Evolutionary conservation across 2,888 invertebrate species (phyloP).

Genomic region (Parasteatoda lunata): DNA sequence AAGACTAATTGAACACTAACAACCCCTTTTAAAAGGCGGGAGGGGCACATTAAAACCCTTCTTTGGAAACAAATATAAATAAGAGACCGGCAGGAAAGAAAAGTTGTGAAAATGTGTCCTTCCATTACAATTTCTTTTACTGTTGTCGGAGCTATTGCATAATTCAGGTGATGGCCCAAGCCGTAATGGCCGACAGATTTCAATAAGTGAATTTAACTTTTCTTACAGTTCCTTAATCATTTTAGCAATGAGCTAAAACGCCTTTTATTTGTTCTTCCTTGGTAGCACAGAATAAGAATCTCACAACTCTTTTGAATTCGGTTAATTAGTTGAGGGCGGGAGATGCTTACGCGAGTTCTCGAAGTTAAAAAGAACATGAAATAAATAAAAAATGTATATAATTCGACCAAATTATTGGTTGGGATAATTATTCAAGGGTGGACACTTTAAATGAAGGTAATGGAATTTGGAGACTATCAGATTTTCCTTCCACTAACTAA

Average conservation of each 20-base stretch:
- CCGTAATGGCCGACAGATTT: constrained; percentile 66
- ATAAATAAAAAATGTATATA: constrained; percentile 23
- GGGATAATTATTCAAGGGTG: constrained; percentile 57
- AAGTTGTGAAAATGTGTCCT: constrained; percentile 61
- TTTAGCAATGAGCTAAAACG: constrained; percentile 67
- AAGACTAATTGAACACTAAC: constrained; percentile 61
- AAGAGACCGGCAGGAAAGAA: constrained; percentile 41
- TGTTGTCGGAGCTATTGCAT: constrained; percentile 47
- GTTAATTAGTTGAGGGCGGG: constrained; percentile 41
- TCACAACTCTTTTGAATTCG: constrained; percentile 46
- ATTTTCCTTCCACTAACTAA: constrained; percentile 56
- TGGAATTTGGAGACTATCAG: constrained; percentile 65
- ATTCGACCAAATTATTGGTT: constrained; percentile 61
- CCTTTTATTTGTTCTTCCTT: constrained; percentile 52
- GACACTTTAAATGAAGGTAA: constrained; percentile 64
- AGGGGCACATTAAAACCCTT: constrained; percentile 53
- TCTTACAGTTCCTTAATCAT: constrained; percentile 64
- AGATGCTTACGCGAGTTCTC: not conserved
- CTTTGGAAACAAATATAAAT: constrained; percentile 50
- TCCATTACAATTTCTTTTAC: constrained; percentile 38
- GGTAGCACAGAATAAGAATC: constrained; percentile 46
- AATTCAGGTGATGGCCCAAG: constrained; percentile 50
- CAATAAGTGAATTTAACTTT: constrained; percentile 68
- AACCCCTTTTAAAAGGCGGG: constrained; percentile 46
- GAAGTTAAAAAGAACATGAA: not conserved